These are phyloP conservation scores for Drosophila peninsularis DNA, from an alignment of 2,888 invertebrate species.

Conservation along the genomic window DNA sequence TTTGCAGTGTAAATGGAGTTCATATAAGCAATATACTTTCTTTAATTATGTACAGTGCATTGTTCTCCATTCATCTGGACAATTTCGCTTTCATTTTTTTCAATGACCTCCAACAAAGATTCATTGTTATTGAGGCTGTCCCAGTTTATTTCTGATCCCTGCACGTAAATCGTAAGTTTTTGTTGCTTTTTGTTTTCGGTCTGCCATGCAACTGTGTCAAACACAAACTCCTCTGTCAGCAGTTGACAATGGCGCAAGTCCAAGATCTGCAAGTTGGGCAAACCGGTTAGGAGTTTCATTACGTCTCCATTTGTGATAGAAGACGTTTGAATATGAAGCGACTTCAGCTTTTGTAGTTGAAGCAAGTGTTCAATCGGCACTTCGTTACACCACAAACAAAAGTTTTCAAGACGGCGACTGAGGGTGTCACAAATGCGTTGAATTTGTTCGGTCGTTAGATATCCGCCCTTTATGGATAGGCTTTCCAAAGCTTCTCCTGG, in stretches of 20 bases:
- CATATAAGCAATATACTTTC: too few relatives aligned
- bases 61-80: too few relatives aligned
- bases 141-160: not conserved
- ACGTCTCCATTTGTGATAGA: not conserved
- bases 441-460: too few relatives aligned
- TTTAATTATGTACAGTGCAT: too few relatives aligned
- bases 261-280: not conserved
- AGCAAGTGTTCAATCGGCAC: not conserved
- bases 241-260: not conserved
- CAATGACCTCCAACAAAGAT: not conserved
- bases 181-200: not conserved
- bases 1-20: too few relatives aligned
- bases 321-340: conserved; percentile 1
- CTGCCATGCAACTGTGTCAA: not conserved
- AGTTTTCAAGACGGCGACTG: not conserved
- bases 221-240: not conserved
- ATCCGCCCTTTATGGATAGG: too few relatives aligned
- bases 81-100: not conserved
- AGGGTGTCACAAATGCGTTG: too few relatives aligned
- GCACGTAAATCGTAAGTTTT: not conserved
- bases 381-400: not conserved
- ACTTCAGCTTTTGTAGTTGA: not conserved
- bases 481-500: too few relatives aligned
- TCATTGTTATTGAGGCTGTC: too few relatives aligned
- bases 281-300: not conserved